Evolutionary conservation across 2,113 vertebrate species (phyloP).

Genomic region (Erinaceus europaeus): DNA sequence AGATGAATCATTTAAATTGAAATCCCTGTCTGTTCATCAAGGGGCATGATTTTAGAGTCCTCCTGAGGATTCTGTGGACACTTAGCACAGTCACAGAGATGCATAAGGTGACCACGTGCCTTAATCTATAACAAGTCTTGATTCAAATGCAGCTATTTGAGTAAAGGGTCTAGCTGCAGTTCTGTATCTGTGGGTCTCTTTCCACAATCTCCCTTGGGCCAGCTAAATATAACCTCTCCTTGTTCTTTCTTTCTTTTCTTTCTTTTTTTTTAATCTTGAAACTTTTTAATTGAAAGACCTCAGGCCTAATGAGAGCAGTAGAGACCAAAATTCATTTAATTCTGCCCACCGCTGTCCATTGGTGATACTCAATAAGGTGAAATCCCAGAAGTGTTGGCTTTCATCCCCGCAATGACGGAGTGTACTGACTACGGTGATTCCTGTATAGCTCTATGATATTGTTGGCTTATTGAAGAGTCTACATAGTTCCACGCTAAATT

Average conservation of each 20-base stretch:
- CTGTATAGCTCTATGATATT: background rate
- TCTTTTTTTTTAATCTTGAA: constrained; percentile 23
- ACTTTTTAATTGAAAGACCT: background rate
- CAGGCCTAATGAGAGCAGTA: background rate
- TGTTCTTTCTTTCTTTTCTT: constrained; percentile 5
- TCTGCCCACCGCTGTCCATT: background rate
- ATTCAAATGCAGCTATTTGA: constrained; percentile 33
- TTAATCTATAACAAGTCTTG: constrained; percentile 40
- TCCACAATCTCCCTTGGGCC: constrained; percentile 28
- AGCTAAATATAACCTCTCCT: constrained; percentile 37
- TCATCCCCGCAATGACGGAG: background rate
- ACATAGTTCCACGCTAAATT: background rate
- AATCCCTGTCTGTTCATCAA: constrained; percentile 65
- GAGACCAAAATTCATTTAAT: background rate
- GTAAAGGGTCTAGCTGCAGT: constrained; percentile 6
- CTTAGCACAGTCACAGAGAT: constrained; percentile 50
- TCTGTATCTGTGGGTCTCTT: constrained; percentile 11
- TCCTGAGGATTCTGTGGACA: constrained; percentile 36
- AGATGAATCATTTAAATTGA: constrained; percentile 75
- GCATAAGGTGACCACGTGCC: background rate
- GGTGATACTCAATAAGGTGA: background rate
- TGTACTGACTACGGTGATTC: constrained; percentile 2
- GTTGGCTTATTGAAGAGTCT: background rate
- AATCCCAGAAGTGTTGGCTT: background rate
- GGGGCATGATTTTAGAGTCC: constrained; percentile 53